Base-by-base conservation (phyloP, 2,888 invertebrate genomes). In the Tipula helvola region DNA sequence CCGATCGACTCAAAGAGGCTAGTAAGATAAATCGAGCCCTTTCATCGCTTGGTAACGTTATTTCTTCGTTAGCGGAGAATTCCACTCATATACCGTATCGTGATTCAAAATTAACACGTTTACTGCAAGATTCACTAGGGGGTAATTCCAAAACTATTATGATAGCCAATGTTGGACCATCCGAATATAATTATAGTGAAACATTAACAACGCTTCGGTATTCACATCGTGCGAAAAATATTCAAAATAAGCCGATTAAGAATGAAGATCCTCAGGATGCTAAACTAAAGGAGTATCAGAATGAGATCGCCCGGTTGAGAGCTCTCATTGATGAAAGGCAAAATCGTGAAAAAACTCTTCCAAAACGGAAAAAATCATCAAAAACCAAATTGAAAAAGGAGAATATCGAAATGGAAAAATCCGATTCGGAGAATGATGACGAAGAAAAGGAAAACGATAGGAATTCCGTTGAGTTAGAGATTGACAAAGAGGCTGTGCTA, bases 181-280 rank as follows among this genome's bases (percentile, higher is more conserved):
- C 99, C 28, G 96, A 96, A 89, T 98, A 97, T 92, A 99, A 99
- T 92, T 99, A 97, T 92, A 99, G 99, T 90, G 99, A 99, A 92
- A 98, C 98, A 2, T 92, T 99, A 89, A 98, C 98, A 44, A 99
- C 99, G n/a, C 93, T 99, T 88, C 93, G 98, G 52, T 99, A 99
- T 92, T 98, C 99, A 2, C 98, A 97, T 91, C 93, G 99, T 85
- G 99, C 99, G 13, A 99, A 99, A 93, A 98, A 98, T 89, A 99
- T 99, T 89, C 98, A 99, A 93, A 99, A 99, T 92, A 97, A 98
- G 91, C 99, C 99, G 28, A 95, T 97, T 88, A 97, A 99, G 90
- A 99, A 99, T 92, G 99, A 99, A 92, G 99, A 99, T 93, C 99
- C 99, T 52, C 99, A 99, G 92, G 99, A 99, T 92, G 99, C 99